These are phyloP conservation scores for Hoplodrina ambigua DNA, from an alignment of 2,888 invertebrate species.

Conservation along the genomic window DNA sequence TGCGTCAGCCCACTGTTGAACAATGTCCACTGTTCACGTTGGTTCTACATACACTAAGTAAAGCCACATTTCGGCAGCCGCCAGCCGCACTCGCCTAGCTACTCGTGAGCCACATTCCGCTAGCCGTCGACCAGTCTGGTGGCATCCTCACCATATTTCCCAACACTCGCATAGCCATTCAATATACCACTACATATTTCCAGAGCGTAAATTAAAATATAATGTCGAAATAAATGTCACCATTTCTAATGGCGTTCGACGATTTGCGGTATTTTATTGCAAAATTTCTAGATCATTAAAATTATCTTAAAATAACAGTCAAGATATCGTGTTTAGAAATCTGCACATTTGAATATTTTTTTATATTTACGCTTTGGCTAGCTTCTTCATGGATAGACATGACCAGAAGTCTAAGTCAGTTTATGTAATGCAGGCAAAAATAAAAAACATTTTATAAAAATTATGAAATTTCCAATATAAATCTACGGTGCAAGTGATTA, in stretches of 20 bases:
- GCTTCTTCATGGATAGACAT: constrained; percentile 5
- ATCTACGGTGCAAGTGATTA: not conserved
- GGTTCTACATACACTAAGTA: not conserved
- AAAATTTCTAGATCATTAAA: constrained; percentile 64
- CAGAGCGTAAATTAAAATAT: constrained; percentile 58
- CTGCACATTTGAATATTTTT: constrained; percentile 58
- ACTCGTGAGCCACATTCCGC: constrained; percentile 39
- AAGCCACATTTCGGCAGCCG: not conserved
- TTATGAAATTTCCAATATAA: not conserved
- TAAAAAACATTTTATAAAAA: not conserved
- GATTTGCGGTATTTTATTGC: constrained; percentile 63
- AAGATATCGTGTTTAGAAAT: constrained; percentile 59
- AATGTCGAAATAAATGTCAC: constrained; percentile 64
- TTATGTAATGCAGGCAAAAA: not conserved
- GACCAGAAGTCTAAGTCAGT: constrained; percentile 35
- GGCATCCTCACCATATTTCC: constrained; percentile 41
- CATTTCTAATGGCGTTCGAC: constrained; percentile 56
- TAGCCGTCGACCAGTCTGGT: constrained; percentile 51
- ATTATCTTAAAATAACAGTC: constrained; percentile 54
- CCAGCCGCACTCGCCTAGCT: constrained; percentile 2
- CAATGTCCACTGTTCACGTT: not conserved
- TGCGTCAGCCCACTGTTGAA: not conserved
- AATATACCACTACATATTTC: constrained; percentile 36
- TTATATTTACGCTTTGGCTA: constrained; percentile 22
- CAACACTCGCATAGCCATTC: constrained; percentile 35